Percentiles rank a stretch among this genome's conserved stretches.
These are phyloP conservation scores for Trachelipus rathkii DNA, from an alignment of 1,140 invertebrate species.

Conservation along the genomic window DNA sequence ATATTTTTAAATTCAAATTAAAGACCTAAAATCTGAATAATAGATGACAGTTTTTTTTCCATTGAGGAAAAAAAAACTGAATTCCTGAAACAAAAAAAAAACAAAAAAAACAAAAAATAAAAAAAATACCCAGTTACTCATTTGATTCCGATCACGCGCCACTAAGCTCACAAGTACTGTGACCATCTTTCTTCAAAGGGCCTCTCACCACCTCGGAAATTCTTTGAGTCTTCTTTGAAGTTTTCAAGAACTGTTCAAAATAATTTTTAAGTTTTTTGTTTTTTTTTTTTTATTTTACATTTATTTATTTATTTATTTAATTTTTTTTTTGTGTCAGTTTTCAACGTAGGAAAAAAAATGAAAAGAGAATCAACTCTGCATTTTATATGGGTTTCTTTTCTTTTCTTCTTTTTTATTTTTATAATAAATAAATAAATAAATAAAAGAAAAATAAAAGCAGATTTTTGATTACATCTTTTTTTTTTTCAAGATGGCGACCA, in stretches of 20 bases:
- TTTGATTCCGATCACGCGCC: not conserved
- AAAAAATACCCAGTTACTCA: not conserved
- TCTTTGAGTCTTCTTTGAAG: not conserved
- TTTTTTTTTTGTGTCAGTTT: too few species aligned
- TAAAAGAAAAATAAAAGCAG: not conserved
- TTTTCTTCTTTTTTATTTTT: too few species aligned
- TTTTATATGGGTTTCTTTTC: not conserved
- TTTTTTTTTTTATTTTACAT: not conserved
- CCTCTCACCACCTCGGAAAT: not conserved
- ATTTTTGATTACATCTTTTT: not conserved
- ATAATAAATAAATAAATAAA: not conserved
- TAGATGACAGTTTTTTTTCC: too few species aligned
- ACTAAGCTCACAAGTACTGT: not conserved
- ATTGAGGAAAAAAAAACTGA: too few species aligned
- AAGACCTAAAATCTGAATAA: too few species aligned
- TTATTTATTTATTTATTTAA: too few species aligned
- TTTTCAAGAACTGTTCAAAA: not conserved
- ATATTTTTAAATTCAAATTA: too few species aligned
- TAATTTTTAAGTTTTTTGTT: not conserved
- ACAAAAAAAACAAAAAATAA: not conserved
- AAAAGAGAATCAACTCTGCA: slow-evolving; percentile 4
- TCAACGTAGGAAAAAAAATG: too few species aligned
- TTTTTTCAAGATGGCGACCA: not conserved
- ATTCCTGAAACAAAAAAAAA: too few species aligned
- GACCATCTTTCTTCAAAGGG: not conserved